Base-by-base conservation (phyloP, 2,888 invertebrate species). In the Aelia acuminata region DNA sequence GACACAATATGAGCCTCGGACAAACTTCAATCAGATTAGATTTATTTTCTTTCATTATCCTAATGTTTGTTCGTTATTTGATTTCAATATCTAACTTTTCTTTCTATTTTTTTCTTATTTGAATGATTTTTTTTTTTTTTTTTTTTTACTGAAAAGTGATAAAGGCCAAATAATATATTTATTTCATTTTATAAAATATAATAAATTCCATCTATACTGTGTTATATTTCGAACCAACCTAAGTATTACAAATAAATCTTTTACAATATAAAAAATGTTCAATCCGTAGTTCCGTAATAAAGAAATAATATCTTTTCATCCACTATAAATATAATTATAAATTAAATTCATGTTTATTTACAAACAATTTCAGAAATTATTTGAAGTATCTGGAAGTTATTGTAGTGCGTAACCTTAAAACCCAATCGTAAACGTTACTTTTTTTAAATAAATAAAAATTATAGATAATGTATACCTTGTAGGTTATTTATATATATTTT, bases 21-120 rank as follows among this genome's bases (percentile, higher is more conserved):
- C 85, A 85, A 85, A 85, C 85, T 85, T 85, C 85, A 85, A 50
- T 31, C 50, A 26, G 85, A 85, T 85, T 85, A 85, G 85, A 85
- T 84, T 84, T 47, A 84, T 84, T 84, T 84, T 84, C 49, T 84
- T 49, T 85, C 43, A 80, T 80, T 80, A 80, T 39, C 43, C 39
- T 18, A 80, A 43, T 80, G 43, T 43, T 43, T 80, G n/a, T 70
- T 35, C 35, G 18, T 70, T 80, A 80, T 80, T 80, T 43, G 43
- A 47, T 80, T 80, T 39, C 1, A 80, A 80, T 80, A 80, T 80
- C 80, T 18, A 31, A 70, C 63, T 15, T 70, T 70, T 70, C 35
- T 57, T 35, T 35, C 26, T 63, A 18, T 3, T 8, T 35, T 70
- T n/a, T 70, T 35, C 26, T 57, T 22, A 11, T 26, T 18, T 20